Evolutionary conservation across 2,113 vertebrate genomes (phyloP), one percentile per base, ranked within the genome.

Genomic region (Gallinago undulata): DNA sequence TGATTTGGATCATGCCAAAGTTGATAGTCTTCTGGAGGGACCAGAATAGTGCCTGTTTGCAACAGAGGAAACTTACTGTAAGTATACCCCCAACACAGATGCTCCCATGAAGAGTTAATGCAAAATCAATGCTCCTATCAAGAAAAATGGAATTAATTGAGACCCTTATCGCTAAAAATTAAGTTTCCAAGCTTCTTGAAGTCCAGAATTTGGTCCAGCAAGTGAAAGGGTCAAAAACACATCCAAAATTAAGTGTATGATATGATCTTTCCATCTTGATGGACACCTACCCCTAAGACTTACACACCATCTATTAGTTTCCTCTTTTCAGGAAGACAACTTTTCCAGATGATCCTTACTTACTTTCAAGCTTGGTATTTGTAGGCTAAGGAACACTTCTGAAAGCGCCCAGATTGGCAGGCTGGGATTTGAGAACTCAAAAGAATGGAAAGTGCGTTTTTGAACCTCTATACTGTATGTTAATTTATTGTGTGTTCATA

Each of bases 401-500:
- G 37, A 77, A 93, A 73, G n/a, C 92, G 37, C 17, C 11, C 39
- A 83, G 45, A 28, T 30, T 78, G 33, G 23, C 33, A 96, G 17
- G 10, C 22, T 86, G 23, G 33, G 70, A 63, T 30, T 62, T 96
- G 57, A 89, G 77, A 96, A 74, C 21, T 70, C 18, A 64, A 68
- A 76, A 79, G 19, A 89, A 76, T 31, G 60, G 72, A 35, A 18
- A 4, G 2, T 41, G 7, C 7, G 25, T 83, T 77, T 90, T 69
- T 80, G 2, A 77, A 48, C 30, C 18, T 72, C 45, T 76, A 8
- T 72, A 57, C 10, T 84, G 7, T 27, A 68, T 87, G 77, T 51
- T 92, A 85, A 89, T 89, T 96, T 97, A 31, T 84, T 82, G 31
- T 63, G 68, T 85, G 27, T 64, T 93, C 57, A 68, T 70, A 93